A percentile compares a stretch with the other conserved stretches of the same genome.
Evolutionary conservation across 2,888 invertebrate species (phyloP).

Genomic region (Meganola albula): DNA sequence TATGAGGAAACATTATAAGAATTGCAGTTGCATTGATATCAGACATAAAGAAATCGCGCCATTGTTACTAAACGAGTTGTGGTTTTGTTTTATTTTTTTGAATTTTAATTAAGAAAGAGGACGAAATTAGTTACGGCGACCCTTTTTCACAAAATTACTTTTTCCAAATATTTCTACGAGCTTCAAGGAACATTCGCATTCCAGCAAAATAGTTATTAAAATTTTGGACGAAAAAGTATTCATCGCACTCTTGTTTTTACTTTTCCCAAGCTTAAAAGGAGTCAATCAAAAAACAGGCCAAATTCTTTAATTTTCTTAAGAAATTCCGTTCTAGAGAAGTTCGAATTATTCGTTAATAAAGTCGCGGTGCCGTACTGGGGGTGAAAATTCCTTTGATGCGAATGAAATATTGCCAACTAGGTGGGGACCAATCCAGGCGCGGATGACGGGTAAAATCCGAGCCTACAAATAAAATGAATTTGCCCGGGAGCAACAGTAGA

Average conservation of each 20-base stretch:
- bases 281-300: slow-evolving; percentile 49
- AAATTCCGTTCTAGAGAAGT: slow-evolving; percentile 51
- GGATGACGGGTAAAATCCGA: slow-evolving; percentile 64
- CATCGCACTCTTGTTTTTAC: slow-evolving; percentile 50
- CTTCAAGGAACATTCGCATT: slow-evolving; percentile 26
- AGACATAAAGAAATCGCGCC: slow-evolving; percentile 5
- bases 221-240: slow-evolving; percentile 33
- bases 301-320: slow-evolving; percentile 65
- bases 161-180: slow-evolving; percentile 22
- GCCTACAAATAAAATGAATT: slow-evolving; percentile 74
- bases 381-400: slow-evolving; percentile 66
- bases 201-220: slow-evolving; percentile 42
- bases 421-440: slow-evolving; percentile 43
- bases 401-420: slow-evolving; percentile 67
- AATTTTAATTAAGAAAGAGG: too few relatives aligned
- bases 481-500: slow-evolving; percentile 72
- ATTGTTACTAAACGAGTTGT: too few relatives aligned
- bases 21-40: slow-evolving; percentile 15
- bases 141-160: slow-evolving; percentile 29
- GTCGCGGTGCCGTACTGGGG: slow-evolving; percentile 32
- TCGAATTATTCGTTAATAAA: slow-evolving; percentile 69
- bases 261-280: slow-evolving; percentile 43
- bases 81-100: too few relatives aligned
- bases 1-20: slow-evolving; percentile 17
- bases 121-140: slow-evolving; percentile 22